Conservation (phyloP, 2,797 vertebrate species). For the Remorina albescens region DNA sequence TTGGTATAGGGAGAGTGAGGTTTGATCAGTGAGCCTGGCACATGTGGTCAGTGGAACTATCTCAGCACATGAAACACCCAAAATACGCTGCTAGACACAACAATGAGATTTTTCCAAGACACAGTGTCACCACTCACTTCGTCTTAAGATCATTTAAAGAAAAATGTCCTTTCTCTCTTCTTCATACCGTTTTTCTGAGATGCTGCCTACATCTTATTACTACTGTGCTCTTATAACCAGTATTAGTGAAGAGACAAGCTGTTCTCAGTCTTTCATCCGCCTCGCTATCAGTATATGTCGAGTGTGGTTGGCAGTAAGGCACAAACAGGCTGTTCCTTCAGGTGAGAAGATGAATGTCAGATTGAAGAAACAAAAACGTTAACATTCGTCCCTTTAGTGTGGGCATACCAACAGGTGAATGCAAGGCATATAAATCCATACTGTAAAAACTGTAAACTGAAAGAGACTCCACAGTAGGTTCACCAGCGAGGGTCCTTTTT, state of each 20-base stretch:
- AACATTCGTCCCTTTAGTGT: constrained; percentile 70
- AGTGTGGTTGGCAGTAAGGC: constrained; percentile 90
- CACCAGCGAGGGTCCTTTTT: constrained; percentile 62
- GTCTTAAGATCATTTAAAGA: constrained; percentile 31
- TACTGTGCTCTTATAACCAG: constrained; percentile 61
- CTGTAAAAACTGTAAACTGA: constrained; percentile 42
- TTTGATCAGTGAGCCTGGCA: constrained; percentile 48
- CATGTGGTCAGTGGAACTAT: constrained; percentile 28
- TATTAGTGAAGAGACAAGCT: constrained; percentile 31
- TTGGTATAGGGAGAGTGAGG: constrained; percentile 43
- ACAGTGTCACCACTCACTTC: constrained; percentile 15
- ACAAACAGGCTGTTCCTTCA: constrained; percentile 91
- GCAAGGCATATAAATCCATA: constrained; percentile 63
- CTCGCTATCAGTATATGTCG: constrained; percentile 77
- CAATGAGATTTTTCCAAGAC: constrained; percentile 13
- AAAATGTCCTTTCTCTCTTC: constrained; percentile 15
- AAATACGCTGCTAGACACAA: constrained; percentile 20
- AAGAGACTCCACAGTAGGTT: constrained; percentile 52
- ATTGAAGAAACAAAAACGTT: constrained; percentile 40
- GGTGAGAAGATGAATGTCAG: constrained; percentile 87
- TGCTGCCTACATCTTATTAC: constrained; percentile 16
- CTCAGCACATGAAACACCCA: constrained; percentile 17
- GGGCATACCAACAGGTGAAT: constrained; percentile 47
- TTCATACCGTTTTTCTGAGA: constrained; percentile 49
- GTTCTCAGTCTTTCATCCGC: constrained; percentile 64